Conservation (phyloP, 2,797 vertebrate species). For the Clarias laeviceps region DNA sequence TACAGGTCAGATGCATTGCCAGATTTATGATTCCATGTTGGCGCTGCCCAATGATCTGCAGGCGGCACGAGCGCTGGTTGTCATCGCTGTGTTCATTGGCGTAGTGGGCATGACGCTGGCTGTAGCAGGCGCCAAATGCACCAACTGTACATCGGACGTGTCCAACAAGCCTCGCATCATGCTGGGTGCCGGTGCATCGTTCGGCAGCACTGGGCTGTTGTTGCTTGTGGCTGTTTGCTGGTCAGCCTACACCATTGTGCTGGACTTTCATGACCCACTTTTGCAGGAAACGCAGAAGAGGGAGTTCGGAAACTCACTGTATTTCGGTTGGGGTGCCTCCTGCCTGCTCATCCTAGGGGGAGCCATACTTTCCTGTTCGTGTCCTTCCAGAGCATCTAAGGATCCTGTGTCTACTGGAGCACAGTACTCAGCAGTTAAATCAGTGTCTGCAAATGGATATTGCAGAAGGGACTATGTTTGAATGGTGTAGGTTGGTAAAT, state of each 20-base stretch:
- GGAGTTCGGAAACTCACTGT: slow-evolving; percentile 81
- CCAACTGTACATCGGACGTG: slow-evolving; percentile 74
- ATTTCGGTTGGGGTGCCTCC: slow-evolving; percentile 82
- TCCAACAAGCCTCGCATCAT: slow-evolving; percentile 73
- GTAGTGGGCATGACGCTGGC: slow-evolving; percentile 72
- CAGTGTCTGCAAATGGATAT: slow-evolving; percentile 66
- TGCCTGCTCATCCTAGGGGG: slow-evolving; percentile 78
- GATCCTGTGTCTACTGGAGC: slow-evolving; percentile 48
- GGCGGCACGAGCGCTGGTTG: slow-evolving; percentile 74
- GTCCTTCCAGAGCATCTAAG: slow-evolving; percentile 54
- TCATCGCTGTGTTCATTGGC: slow-evolving; percentile 72
- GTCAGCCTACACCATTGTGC: slow-evolving; percentile 77
- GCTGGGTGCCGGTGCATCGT: slow-evolving; percentile 68
- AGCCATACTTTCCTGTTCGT: slow-evolving; percentile 77
- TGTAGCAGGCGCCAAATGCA: slow-evolving; percentile 79
- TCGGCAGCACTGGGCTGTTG: slow-evolving; percentile 71
- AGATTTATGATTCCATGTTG: slow-evolving; percentile 80
- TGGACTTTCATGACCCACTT: slow-evolving; percentile 77
- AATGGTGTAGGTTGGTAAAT: slow-evolving; percentile 23
- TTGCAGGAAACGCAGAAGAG: slow-evolving; percentile 80
- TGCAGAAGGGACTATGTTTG: slow-evolving; percentile 78
- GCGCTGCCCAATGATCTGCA: slow-evolving; percentile 76
- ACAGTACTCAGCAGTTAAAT: slow-evolving; percentile 71
- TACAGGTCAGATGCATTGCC: slow-evolving; percentile 84
- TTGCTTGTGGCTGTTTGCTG: slow-evolving; percentile 77